Percentiles rank a stretch among this genome's conserved stretches.
Conservation (phyloP, 2,888 invertebrate species). For the Sussaba pulchella region DNA sequence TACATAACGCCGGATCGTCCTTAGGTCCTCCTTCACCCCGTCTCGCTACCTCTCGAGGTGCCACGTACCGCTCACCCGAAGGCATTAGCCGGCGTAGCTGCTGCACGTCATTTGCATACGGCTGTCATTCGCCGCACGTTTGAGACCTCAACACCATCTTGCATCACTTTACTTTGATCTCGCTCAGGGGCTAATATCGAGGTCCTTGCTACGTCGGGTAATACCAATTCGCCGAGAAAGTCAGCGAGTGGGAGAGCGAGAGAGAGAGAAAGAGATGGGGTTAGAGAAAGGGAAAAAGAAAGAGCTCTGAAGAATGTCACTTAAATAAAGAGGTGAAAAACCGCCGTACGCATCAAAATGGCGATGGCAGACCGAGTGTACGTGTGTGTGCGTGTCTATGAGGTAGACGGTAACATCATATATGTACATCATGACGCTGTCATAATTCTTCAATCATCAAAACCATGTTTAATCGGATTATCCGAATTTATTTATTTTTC, state of each 20-base stretch:
- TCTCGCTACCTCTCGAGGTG: background rate
- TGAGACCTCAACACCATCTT: conserved; percentile 71
- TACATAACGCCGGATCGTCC: conserved; percentile 1
- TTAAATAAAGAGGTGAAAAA: no score
- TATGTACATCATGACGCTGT: no score
- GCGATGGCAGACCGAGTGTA: background rate
- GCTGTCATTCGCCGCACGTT: conserved; percentile 73
- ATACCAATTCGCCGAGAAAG: conserved; percentile 60
- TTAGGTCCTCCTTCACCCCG: conserved; percentile 24
- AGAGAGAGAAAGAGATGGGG: conserved; percentile 2
- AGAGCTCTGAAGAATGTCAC: no score
- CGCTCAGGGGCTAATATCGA: conserved; percentile 70
- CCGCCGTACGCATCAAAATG: no score
- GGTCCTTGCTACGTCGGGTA: conserved; percentile 60
- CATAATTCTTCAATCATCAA: no score
- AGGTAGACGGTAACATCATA: no score
- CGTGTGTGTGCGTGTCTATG: no score
- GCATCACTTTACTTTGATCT: conserved; percentile 76
- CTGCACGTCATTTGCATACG: conserved; percentile 72
- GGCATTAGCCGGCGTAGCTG: conserved; percentile 68
- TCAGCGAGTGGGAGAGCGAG: no score
- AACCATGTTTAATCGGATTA: no score
- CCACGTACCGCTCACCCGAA: conserved; percentile 42
- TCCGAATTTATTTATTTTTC: no score
- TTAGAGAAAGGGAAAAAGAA: no score